phyloP scores from a whole-genome alignment of 2,113 vertebrate species.

The mouse (Mus musculus) region DNA sequence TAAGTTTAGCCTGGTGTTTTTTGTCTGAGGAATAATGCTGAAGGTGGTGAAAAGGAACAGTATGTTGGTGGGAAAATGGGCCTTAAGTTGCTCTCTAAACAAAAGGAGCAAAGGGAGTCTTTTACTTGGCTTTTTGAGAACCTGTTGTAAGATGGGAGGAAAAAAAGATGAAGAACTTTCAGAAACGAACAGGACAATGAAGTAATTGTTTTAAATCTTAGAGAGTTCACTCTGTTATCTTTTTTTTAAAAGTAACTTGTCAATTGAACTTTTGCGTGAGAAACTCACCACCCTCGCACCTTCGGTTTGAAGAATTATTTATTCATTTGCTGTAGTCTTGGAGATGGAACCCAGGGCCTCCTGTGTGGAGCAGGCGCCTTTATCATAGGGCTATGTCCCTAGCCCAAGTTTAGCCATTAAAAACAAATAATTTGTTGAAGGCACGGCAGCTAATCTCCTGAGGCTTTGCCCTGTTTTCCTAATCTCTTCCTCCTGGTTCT shows the following conservation, averaged over 20 bases:
- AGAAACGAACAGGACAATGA: neutral
- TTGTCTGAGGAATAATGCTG: neutral
- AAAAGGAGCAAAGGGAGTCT: conserved; percentile 36
- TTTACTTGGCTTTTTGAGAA: conserved; percentile 43
- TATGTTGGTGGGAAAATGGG: neutral
- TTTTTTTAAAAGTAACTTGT: conserved; percentile 29
- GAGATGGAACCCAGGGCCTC: neutral
- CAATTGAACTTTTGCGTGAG: conserved; percentile 35
- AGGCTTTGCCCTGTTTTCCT: neutral
- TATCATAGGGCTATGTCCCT: neutral
- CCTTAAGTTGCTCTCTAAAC: conserved; percentile 30
- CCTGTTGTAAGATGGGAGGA: neutral
- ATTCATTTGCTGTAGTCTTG: neutral
- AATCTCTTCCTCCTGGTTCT: neutral
- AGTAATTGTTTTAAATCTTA: neutral
- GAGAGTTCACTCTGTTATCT: conserved; percentile 8
- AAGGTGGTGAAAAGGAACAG: conserved; percentile 21
- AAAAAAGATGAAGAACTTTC: neutral
- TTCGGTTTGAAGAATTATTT: conserved; percentile 25
- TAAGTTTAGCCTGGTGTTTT: neutral
- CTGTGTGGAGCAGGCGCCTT: neutral
- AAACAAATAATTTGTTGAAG: conserved; percentile 40
- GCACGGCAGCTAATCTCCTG: neutral
- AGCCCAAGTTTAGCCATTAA: conserved; percentile 10
- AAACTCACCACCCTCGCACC: neutral